These are phyloP conservation scores for Brachynemurus nebulosus DNA, from an alignment of 2,888 invertebrate species.

Conservation along the genomic window DNA sequence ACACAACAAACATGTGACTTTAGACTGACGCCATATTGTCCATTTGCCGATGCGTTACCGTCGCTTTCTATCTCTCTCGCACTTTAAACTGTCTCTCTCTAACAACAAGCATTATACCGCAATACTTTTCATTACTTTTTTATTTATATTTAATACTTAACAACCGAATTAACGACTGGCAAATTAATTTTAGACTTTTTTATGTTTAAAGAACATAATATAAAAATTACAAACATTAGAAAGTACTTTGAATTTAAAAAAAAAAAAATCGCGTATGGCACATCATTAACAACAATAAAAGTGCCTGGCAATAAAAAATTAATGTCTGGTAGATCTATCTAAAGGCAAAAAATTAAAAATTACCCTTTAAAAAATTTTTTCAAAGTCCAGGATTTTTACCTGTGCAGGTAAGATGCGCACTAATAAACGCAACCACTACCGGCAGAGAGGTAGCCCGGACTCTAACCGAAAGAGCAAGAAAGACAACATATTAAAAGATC, in stretches of 20 bases:
- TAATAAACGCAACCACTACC: too few species aligned
- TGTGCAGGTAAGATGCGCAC: too few species aligned
- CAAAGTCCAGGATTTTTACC: too few species aligned
- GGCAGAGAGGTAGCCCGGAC: too few species aligned
- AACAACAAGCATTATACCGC: background rate
- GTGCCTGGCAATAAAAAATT: slow-evolving; percentile 2
- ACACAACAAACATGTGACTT: background rate
- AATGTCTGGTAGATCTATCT: background rate
- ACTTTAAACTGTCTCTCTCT: background rate
- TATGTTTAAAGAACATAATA: too few species aligned
- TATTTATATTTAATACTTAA: background rate
- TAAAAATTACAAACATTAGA: background rate
- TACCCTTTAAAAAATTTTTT: background rate
- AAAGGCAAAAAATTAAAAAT: background rate
- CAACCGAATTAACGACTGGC: background rate
- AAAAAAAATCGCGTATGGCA: slow-evolving; percentile 4
- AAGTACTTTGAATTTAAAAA: background rate
- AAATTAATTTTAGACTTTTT: background rate
- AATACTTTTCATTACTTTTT: too few species aligned
- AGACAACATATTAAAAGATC: too few species aligned
- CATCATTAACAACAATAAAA: background rate
- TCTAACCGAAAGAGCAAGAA: too few species aligned
- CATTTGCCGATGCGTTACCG: background rate
- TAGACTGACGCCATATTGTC: background rate
- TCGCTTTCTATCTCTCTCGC: slow-evolving; percentile 3